These are phyloP conservation scores for Apus apus DNA, from an alignment of 2,113 vertebrate species.

Conservation along the genomic window DNA sequence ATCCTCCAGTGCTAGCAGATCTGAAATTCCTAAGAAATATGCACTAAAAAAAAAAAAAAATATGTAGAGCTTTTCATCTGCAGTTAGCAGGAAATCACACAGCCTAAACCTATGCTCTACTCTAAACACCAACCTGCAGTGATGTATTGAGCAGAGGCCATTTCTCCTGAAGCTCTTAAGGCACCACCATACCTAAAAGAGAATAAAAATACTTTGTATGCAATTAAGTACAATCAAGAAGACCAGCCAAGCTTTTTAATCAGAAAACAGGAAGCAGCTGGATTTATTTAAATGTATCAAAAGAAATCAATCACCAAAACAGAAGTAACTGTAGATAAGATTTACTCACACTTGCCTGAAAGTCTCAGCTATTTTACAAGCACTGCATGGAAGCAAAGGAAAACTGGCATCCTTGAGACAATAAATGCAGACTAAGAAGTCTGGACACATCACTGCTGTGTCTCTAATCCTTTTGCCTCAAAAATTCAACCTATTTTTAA, in stretches of 20 bases:
- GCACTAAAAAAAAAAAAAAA: background rate
- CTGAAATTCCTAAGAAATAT: background rate
- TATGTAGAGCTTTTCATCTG: background rate
- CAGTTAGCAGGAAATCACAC: background rate
- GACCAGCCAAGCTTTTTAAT: background rate
- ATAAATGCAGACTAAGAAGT: background rate
- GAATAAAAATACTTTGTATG: background rate
- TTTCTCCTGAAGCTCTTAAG: slow-evolving; percentile 93
- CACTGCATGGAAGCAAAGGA: background rate
- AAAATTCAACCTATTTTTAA: background rate
- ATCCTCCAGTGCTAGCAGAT: background rate
- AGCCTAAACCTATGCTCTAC: background rate
- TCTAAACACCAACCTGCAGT: slow-evolving; percentile 89
- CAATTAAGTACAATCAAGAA: background rate
- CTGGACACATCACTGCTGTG: background rate
- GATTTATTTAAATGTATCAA: background rate
- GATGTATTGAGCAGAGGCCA: slow-evolving; percentile 95
- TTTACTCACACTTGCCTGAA: background rate
- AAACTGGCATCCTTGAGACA: background rate
- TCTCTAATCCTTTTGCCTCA: background rate
- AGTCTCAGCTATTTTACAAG: background rate
- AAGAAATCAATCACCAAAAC: background rate
- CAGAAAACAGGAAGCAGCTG: background rate
- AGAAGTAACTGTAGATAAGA: background rate
- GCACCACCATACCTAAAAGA: slow-evolving; percentile 88